Evolutionary conservation across 2,797 vertebrate genomes (phyloP).

Genomic region (Hyperoplus immaculatus): DNA sequence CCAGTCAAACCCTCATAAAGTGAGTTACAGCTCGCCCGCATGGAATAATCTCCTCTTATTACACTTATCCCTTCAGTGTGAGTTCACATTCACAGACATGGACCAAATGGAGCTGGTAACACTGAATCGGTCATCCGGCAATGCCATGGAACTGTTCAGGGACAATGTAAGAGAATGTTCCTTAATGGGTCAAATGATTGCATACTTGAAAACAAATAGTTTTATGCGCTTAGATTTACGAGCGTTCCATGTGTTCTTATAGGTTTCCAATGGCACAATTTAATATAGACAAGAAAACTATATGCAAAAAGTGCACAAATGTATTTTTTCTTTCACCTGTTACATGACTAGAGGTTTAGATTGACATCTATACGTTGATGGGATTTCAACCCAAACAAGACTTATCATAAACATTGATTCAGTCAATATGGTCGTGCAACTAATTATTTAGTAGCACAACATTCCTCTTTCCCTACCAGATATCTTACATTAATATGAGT

Average conservation of each 20-base stretch:
- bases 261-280: background rate
- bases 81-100: conserved; percentile 69
- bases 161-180: conserved; percentile 15
- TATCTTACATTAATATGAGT: background rate
- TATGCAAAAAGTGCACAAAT: background rate
- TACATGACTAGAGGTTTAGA: background rate
- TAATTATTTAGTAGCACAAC: background rate
- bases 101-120: conserved; percentile 58
- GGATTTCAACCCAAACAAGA: no score
- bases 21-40: conserved; percentile 69
- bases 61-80: conserved; percentile 65
- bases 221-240: background rate
- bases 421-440: background rate
- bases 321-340: background rate
- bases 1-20: conserved; percentile 73
- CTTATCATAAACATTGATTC: background rate
- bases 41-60: conserved; percentile 80
- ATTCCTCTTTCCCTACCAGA: background rate
- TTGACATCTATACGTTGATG: background rate
- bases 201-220: background rate
- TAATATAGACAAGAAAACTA: no score
- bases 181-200: background rate
- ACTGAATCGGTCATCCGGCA: conserved; percentile 49
- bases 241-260: conserved; percentile 5
- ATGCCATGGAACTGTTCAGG: conserved; percentile 25